phyloP scores from a whole-genome alignment of 2,888 invertebrate genomes.

The Melipona beecheii region DNA sequence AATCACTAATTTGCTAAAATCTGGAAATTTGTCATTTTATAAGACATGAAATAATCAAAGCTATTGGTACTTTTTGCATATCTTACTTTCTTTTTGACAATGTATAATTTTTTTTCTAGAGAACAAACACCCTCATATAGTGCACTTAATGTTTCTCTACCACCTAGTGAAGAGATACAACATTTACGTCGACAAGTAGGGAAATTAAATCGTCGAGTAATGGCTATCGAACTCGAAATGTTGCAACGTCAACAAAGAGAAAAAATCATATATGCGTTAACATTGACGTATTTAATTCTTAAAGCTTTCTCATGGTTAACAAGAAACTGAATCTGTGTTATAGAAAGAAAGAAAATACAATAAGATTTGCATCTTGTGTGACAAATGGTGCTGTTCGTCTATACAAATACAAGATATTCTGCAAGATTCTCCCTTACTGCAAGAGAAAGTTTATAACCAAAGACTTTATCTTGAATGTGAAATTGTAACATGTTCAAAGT shows the following conservation, averaged over 20 bases:
- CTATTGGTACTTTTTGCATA: background rate
- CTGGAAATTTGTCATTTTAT: background rate
- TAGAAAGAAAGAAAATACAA: slow-evolving; percentile 9
- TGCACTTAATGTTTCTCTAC: slow-evolving; percentile 78
- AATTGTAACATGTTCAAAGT: slow-evolving; percentile 34
- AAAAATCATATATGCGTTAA: slow-evolving; percentile 92
- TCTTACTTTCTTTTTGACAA: background rate
- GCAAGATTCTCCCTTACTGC: slow-evolving; percentile 52
- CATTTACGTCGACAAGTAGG: slow-evolving; percentile 94
- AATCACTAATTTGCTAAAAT: background rate
- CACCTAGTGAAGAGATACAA: slow-evolving; percentile 90
- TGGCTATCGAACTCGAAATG: slow-evolving; percentile 94
- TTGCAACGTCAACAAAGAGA: slow-evolving; percentile 94
- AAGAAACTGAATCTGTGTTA: slow-evolving; percentile 84
- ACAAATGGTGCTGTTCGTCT: slow-evolving; percentile 63
- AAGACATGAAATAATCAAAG: background rate
- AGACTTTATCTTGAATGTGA: slow-evolving; percentile 56
- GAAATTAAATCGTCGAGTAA: slow-evolving; percentile 93
- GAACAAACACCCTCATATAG: slow-evolving; percentile 88
- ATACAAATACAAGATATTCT: slow-evolving; percentile 44
- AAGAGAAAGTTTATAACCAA: slow-evolving; percentile 66
- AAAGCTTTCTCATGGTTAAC: slow-evolving; percentile 94
- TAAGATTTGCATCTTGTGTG: slow-evolving; percentile 43
- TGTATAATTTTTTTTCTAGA: slow-evolving; percentile 82
- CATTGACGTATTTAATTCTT: slow-evolving; percentile 93